These are phyloP conservation scores for Drosophila conformis DNA, from an alignment of 2,888 invertebrate genomes.

Conservation along the genomic window DNA sequence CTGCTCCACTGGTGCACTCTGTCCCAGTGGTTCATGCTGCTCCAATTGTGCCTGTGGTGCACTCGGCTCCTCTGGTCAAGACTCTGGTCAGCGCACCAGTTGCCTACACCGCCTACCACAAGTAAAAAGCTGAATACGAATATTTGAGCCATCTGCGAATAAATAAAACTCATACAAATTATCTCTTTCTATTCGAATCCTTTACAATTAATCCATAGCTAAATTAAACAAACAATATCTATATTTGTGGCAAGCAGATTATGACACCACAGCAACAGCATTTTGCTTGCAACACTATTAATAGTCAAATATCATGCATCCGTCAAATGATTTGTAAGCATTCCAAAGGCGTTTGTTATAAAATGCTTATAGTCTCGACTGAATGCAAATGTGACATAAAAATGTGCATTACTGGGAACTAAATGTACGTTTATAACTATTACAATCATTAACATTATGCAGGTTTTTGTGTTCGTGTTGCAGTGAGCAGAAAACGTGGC, in stretches of 20 bases:
- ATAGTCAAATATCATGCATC: constrained; percentile 1
- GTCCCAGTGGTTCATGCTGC: constrained; percentile 54
- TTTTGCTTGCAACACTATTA: constrained; percentile 4
- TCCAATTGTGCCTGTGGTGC: constrained; percentile 48
- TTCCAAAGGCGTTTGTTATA: background rate
- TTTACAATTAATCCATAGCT: background rate
- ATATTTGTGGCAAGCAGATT: background rate
- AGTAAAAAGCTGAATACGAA: constrained; percentile 34
- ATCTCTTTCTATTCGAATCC: background rate
- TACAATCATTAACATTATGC: background rate
- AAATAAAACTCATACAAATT: constrained; percentile 18
- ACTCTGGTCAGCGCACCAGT: constrained; percentile 54
- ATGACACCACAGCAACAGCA: background rate
- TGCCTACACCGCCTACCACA: constrained; percentile 67
- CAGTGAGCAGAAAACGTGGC: constrained; percentile 7
- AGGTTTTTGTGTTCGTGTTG: background rate
- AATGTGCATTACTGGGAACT: background rate
- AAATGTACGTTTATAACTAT: no score
- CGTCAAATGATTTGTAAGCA: constrained; percentile 16
- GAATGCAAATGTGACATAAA: constrained; percentile 11
- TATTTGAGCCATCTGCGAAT: constrained; percentile 9
- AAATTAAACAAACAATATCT: background rate
- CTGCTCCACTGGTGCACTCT: constrained; percentile 67
- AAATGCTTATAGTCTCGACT: background rate
- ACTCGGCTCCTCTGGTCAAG: constrained; percentile 65